A percentile compares a stretch with the other conserved stretches of the same genome.
phyloP scores from a whole-genome alignment of 2,113 vertebrate genomes.

The Oryctolagus cuniculus region DNA sequence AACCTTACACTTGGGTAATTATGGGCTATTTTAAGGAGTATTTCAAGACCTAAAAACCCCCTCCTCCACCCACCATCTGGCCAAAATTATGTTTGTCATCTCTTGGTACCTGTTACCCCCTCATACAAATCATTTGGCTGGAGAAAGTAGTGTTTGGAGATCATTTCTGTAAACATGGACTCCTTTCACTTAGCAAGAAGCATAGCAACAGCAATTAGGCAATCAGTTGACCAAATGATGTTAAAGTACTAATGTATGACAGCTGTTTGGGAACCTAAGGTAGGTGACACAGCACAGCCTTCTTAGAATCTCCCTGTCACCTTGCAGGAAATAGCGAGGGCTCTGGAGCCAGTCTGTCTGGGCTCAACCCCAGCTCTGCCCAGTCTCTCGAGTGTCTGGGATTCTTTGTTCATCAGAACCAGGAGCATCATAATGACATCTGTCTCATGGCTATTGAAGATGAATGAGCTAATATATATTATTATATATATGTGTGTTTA shows the following conservation, averaged over 20 bases:
- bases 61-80: not conserved
- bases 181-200: not conserved
- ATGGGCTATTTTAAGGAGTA: not conserved
- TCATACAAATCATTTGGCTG: not conserved
- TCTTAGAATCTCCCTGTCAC: not conserved
- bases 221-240: not conserved
- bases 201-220: not conserved
- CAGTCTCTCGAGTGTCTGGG: not conserved
- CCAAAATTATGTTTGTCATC: slow-evolving; percentile 20
- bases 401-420: slow-evolving; percentile 37
- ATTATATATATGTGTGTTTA: not conserved
- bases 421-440: not conserved
- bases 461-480: not conserved
- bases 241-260: not conserved
- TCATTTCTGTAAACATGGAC: not conserved
- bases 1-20: not conserved
- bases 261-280: not conserved
- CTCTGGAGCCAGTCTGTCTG: not conserved
- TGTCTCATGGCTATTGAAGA: not conserved
- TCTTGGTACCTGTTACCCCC: not conserved
- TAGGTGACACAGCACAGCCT: not conserved
- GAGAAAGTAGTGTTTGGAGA: slow-evolving; percentile 36
- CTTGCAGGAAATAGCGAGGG: not conserved
- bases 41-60: not conserved
- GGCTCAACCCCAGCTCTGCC: not conserved